phyloP scores from a whole-genome alignment of 2,113 vertebrate genomes.

The Sander vitreus region DNA sequence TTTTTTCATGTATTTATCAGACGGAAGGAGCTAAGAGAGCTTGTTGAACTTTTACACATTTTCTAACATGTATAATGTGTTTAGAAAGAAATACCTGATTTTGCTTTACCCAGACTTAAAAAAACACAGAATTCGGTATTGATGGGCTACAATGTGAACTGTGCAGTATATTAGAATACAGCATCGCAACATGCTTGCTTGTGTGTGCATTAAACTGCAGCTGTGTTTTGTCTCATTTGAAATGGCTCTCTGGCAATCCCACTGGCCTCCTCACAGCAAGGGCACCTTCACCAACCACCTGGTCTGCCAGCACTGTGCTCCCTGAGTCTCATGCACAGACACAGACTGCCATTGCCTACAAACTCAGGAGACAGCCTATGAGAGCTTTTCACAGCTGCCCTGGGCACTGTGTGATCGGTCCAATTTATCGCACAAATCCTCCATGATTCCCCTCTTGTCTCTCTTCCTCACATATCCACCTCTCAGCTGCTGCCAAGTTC shows the following conservation, averaged over 20 bases:
- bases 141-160: neutral
- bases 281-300: conserved; percentile 66
- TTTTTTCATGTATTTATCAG: too few species aligned
- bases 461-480: conserved; percentile 36
- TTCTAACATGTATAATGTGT: too few species aligned
- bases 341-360: conserved; percentile 42
- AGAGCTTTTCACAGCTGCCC: conserved; percentile 69
- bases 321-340: conserved; percentile 55
- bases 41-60: too few species aligned
- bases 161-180: neutral
- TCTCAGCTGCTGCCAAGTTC: conserved; percentile 47
- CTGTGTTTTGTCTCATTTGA: neutral
- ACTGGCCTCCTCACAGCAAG: conserved; percentile 58
- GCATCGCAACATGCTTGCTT: neutral
- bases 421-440: conserved; percentile 60
- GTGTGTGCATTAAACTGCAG: neutral
- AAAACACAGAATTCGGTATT: too few species aligned
- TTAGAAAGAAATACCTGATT: too few species aligned
- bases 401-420: conserved; percentile 43
- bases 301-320: conserved; percentile 61
- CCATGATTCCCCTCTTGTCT: conserved; percentile 35
- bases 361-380: conserved; percentile 47
- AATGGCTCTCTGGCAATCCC: conserved; percentile 29
- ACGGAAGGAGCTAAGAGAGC: too few species aligned
- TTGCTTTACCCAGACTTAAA: too few species aligned